These are phyloP conservation scores for Anser brachyrhynchus DNA, from an alignment of 2,113 vertebrate species.

Conservation along the genomic window DNA sequence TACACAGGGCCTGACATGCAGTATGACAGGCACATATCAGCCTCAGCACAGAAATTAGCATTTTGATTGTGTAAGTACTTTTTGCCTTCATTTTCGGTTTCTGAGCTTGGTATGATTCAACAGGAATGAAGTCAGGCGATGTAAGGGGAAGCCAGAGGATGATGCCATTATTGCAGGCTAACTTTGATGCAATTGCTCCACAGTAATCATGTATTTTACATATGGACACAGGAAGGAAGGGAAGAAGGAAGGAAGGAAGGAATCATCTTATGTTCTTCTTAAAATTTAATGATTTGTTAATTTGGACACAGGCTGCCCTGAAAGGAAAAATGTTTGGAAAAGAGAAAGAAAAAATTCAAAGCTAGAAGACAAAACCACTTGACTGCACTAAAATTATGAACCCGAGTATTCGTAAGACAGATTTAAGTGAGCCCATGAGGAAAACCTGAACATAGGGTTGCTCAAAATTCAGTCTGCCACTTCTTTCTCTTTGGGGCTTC, in stretches of 20 bases:
- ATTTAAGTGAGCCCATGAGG: not conserved
- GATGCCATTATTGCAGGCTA: not conserved
- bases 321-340: not conserved
- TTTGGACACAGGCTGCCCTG: not conserved
- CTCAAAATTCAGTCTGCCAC: not conserved
- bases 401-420: not conserved
- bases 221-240: too few relatives aligned
- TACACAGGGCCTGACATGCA: not conserved
- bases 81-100: not conserved
- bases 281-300: not conserved
- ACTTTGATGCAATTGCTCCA: not conserved
- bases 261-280: not conserved
- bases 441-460: not conserved
- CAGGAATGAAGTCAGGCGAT: not conserved
- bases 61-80: not conserved
- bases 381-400: not conserved
- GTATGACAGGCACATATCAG: rapidly evolving
- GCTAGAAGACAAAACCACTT: not conserved
- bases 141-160: not conserved
- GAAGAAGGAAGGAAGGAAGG: too few relatives aligned
- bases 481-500: not conserved
- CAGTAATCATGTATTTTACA: not conserved
- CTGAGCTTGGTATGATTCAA: not conserved
- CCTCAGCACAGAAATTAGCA: not conserved
- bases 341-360: not conserved